These are phyloP conservation scores for Drosophila kepulauana DNA, from an alignment of 1,140 invertebrate genomes.

Conservation along the genomic window DNA sequence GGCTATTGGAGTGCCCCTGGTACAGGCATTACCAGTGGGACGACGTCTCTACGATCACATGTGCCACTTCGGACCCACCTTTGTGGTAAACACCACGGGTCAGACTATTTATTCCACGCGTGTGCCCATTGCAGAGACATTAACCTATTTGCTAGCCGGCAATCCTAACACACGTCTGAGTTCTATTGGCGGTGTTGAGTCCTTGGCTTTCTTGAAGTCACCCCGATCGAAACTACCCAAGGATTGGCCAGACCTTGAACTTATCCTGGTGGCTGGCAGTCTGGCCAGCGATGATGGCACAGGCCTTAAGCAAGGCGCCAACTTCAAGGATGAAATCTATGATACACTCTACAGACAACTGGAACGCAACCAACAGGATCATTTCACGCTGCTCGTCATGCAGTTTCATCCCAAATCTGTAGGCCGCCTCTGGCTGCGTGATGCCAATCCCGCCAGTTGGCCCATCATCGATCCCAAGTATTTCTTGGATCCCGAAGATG, in stretches of 20 bases:
- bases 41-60: constrained; percentile 91
- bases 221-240: constrained; percentile 86
- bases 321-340: constrained; percentile 87
- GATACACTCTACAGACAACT: constrained; percentile 87
- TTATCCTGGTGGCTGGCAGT: constrained; percentile 86
- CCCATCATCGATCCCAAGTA: constrained; percentile 92
- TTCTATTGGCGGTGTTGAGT: constrained; percentile 88
- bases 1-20: constrained; percentile 88
- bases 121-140: constrained; percentile 84
- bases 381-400: constrained; percentile 89
- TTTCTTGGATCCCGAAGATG: constrained; percentile 88
- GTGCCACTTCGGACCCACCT: constrained; percentile 88
- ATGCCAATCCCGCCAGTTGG: constrained; percentile 90
- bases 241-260: constrained; percentile 88
- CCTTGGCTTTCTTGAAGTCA: constrained; percentile 88
- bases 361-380: constrained; percentile 86
- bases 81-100: constrained; percentile 86
- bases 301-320: constrained; percentile 86
- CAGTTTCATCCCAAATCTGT: constrained; percentile 90
- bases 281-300: constrained; percentile 89
- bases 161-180: constrained; percentile 85
- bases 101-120: constrained; percentile 54
- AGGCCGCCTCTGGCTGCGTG: constrained; percentile 88
- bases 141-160: constrained; percentile 85
- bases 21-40: constrained; percentile 90